Evolutionary conservation across 2,888 invertebrate species (phyloP), one percentile per base, ranked within the genome.

Genomic region (Epinotia nisella): DNA sequence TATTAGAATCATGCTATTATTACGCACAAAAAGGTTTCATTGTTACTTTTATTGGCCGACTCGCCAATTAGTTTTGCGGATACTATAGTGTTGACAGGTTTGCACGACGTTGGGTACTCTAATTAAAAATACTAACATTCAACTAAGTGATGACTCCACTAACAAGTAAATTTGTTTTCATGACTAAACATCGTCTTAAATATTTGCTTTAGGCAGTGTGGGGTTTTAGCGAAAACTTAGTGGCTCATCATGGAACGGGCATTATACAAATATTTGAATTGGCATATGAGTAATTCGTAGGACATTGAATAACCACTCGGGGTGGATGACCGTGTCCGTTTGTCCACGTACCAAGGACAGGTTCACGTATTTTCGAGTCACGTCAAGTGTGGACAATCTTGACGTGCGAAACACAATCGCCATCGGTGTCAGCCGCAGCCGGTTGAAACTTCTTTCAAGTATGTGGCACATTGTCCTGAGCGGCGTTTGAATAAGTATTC

Each of bases 291-390:
- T 91, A 92, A 92, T 90, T 84, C 80, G 81, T 82, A 83, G 85
- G 83, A 85, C 88, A 90, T 92, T 89, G 90, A 90, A 90, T 92
- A 92, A 91, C 88, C 82, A 88, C 79, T 71, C 80, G 84, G 84
- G 92, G 93, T 93, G 83, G 88, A 87, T 85, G 93, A 93, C 92
- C 93, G 87, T 75, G 76, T 79, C 74, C 88, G 86, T 90, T 90
- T 90, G 90, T 85, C 79, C 82, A 81, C 78, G 80, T 74, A 77
- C 78, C 80, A 82, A 84, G 83, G 85, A 81, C 86, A 87, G 83
- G 84, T 84, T 83, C 83, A 82, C 83, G 83, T 85, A 84, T 86
- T 88, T 35, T 86, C 80, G 82, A 86, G 83, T 76, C 78, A 71
- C 75, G 76, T 72, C 76, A 75, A 78, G 78, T 81, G 84, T 80